Conservation (phyloP, 2,113 vertebrate genomes). For the Cricetomys ansorgei region DNA sequence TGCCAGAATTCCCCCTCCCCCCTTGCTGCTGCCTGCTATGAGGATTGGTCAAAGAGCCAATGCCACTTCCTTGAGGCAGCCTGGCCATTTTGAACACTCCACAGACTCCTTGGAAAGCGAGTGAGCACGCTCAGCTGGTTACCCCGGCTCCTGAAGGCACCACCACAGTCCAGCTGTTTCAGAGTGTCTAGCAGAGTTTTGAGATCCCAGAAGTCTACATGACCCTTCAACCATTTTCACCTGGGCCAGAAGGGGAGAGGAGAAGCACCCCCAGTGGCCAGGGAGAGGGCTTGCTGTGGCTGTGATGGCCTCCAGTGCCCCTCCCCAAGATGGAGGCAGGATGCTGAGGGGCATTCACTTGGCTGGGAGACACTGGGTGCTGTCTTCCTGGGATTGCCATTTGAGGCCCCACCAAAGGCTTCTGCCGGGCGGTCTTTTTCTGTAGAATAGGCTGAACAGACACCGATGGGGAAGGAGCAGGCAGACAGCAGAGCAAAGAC, state of each 20-base stretch:
- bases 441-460: not conserved
- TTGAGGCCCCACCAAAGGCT: not conserved
- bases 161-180: not conserved
- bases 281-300: not conserved
- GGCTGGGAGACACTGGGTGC: fast-evolving
- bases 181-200: not conserved
- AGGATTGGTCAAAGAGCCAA: no score
- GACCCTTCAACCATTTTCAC: not conserved
- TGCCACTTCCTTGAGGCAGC: not conserved
- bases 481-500: not conserved
- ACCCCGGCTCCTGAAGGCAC: no score
- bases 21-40: not conserved
- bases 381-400: not conserved
- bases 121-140: not conserved
- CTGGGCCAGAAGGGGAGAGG: not conserved
- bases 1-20: not conserved
- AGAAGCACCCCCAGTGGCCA: not conserved
- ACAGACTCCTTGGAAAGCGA: not conserved
- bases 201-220: not conserved
- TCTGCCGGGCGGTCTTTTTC: not conserved
- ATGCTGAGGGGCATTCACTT: not conserved
- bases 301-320: not conserved
- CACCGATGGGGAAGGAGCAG: fast-evolving
- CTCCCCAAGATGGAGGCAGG: not conserved
- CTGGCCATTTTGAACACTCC: not conserved